Evolutionary conservation across 2,888 invertebrate species (phyloP).

Genomic region (Drosophila falleni): DNA sequence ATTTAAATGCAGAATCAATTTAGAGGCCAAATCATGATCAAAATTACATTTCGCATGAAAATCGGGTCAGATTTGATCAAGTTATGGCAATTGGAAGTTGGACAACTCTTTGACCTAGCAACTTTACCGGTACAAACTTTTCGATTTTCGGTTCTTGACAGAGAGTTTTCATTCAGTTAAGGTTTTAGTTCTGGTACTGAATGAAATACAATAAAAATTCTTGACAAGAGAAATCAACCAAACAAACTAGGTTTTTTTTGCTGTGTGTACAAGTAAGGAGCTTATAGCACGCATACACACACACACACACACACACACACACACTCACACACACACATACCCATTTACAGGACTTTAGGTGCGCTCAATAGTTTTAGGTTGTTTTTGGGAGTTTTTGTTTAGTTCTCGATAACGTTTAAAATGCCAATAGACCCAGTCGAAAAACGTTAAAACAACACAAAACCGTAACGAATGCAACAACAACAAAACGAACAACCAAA

Average conservation of each 20-base stretch:
- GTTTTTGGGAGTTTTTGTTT: conserved; percentile 71
- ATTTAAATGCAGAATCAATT: no score
- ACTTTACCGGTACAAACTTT: no score
- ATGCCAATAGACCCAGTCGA: conserved; percentile 62
- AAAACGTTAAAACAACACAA: conserved; percentile 71
- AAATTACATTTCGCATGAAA: no score
- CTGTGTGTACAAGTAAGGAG: conserved; percentile 24
- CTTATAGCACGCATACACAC: conserved; percentile 49
- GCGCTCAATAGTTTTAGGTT: conserved; percentile 56
- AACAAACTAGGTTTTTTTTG: not conserved
- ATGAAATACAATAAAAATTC: no score
- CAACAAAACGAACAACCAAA: not conserved
- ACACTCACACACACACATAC: conserved; percentile 9
- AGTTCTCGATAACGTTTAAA: conserved; percentile 81
- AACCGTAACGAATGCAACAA: conserved; percentile 4
- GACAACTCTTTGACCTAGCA: no score
- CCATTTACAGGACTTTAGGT: conserved; percentile 15
- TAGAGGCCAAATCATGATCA: no score
- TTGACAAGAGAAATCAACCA: no score
- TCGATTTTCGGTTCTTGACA: no score
- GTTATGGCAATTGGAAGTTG: no score
- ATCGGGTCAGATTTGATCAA: no score
- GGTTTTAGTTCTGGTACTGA: no score
- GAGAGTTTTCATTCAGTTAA: no score
- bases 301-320: conserved; percentile 27